A percentile compares a stretch with the other conserved stretches of the same genome.
Evolutionary conservation across 2,888 invertebrate species (phyloP).

Genomic region (Perizoma flavofasciatum): DNA sequence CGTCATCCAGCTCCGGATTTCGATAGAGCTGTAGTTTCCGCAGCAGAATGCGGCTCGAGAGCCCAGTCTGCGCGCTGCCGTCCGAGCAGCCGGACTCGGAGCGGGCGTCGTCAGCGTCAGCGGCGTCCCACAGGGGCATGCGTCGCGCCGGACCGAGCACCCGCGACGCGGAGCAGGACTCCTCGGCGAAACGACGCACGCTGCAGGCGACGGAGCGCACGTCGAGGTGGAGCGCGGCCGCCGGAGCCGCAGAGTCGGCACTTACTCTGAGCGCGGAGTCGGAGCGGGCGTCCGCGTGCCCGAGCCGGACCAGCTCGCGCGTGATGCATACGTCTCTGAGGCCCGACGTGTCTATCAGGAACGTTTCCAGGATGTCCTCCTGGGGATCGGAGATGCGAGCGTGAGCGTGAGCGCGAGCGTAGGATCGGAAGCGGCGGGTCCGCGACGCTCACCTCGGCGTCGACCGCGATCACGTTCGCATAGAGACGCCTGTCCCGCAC

Average conservation of each 20-base stretch:
- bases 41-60: background rate
- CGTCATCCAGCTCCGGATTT: background rate
- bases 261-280: conserved; percentile 29
- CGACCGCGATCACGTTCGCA: conserved; percentile 59
- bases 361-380: conserved; percentile 64
- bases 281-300: conserved; percentile 69
- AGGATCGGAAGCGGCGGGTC: too few relatives aligned
- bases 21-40: background rate
- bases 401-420: background rate
- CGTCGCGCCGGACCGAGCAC: conserved; percentile 48
- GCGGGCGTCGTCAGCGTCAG: conserved; percentile 6
- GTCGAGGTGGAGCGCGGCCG: conserved; percentile 10
- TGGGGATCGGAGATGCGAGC: conserved; percentile 28
- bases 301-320: conserved; percentile 71
- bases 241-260: too few relatives aligned
- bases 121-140: conserved; percentile 50
- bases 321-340: conserved; percentile 77
- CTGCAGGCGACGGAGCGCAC: conserved; percentile 14
- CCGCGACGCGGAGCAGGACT: conserved; percentile 61
- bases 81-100: background rate
- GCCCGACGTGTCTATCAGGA: conserved; percentile 79
- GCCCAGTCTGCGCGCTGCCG: background rate
- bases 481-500: conserved; percentile 63
- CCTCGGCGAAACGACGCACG: conserved; percentile 19
- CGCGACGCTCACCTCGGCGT: conserved; percentile 48